Conservation (phyloP, 2,113 vertebrate genomes). For the Clinocottus analis region DNA sequence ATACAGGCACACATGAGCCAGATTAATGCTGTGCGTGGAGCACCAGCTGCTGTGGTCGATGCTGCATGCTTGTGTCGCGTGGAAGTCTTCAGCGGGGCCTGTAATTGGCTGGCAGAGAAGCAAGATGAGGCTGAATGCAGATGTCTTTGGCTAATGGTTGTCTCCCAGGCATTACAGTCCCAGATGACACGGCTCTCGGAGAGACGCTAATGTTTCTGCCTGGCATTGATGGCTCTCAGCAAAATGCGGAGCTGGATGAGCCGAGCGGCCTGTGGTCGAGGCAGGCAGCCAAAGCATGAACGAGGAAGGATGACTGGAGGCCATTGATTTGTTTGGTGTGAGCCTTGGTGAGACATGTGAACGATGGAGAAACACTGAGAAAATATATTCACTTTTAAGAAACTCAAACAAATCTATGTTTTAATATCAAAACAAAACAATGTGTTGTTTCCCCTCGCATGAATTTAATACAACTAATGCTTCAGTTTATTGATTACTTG, state of each 20-base stretch:
- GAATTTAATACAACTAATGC: background rate
- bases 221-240: slow-evolving; percentile 17
- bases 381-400: background rate
- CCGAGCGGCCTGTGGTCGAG: too few species aligned
- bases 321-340: slow-evolving; percentile 34
- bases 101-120: too few species aligned
- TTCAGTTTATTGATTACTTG: background rate
- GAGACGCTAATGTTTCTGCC: slow-evolving; percentile 31
- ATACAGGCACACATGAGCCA: background rate
- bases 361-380: background rate
- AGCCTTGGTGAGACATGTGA: background rate
- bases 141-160: slow-evolving; percentile 62
- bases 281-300: background rate
- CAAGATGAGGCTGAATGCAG: slow-evolving; percentile 54
- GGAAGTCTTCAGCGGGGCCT: too few species aligned
- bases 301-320: background rate
- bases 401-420: background rate
- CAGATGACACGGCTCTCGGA: slow-evolving; percentile 39
- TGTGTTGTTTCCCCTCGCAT: background rate
- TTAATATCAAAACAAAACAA: background rate
- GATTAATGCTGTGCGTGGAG: background rate
- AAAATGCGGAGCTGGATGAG: slow-evolving; percentile 63
- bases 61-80: slow-evolving; percentile 7
- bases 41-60: slow-evolving; percentile 2
- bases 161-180: slow-evolving; percentile 52